Percentiles rank a stretch among this genome's conserved stretches.
Evolutionary conservation across 2,888 invertebrate species (phyloP).

Genomic region (Caenorhabditis auriculariae): DNA sequence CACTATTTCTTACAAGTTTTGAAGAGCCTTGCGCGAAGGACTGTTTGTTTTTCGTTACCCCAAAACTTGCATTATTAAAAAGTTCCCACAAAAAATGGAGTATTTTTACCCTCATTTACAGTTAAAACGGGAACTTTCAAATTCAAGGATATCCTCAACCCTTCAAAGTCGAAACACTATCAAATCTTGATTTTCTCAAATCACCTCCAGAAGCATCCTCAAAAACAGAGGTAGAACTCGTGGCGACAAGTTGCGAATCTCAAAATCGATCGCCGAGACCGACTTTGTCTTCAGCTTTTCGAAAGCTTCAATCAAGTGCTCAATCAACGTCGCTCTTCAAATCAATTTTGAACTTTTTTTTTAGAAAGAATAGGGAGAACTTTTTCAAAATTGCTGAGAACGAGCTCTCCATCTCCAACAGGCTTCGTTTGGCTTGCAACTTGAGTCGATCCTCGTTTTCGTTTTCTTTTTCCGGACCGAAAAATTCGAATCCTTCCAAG

Average conservation of each 20-base stretch:
- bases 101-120: neutral
- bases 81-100: neutral
- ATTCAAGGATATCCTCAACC: too few species aligned
- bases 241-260: constrained; percentile 46
- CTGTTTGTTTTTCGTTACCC: too few species aligned
- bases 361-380: constrained; percentile 3
- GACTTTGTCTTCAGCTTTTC: constrained; percentile 37
- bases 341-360: neutral
- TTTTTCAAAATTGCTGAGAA: constrained; percentile 26
- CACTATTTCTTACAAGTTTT: too few species aligned
- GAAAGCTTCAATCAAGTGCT: constrained; percentile 29
- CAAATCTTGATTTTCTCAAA: too few species aligned
- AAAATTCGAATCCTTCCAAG: constrained; percentile 76
- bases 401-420: constrained; percentile 45
- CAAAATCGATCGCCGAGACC: constrained; percentile 54
- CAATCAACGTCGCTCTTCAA: constrained; percentile 29
- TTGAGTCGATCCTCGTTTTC: constrained; percentile 17
- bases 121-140: neutral
- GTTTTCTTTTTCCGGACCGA: constrained; percentile 10
- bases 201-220: constrained; percentile 45
- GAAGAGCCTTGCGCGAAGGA: too few species aligned
- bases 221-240: constrained; percentile 41
- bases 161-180: neutral
- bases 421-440: constrained; percentile 42
- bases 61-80: neutral